Base-by-base conservation (phyloP, 2,888 invertebrate species). In the Clivina fossor region DNA sequence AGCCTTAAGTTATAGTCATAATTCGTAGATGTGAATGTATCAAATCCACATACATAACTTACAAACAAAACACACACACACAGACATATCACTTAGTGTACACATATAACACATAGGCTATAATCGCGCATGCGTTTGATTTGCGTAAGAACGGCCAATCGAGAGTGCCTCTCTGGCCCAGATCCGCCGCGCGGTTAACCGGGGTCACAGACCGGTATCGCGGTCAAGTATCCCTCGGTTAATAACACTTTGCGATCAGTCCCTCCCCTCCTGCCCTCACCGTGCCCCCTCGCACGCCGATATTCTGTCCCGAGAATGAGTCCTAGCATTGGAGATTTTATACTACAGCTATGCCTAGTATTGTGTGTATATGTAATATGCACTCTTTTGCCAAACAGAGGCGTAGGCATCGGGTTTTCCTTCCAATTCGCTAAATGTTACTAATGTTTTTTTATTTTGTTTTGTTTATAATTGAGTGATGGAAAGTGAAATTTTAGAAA, bases 191-290 rank as follows among this genome's bases (percentile, higher is more conserved):
- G 30, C n/a, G n/a, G n/a, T n/a, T n/a, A n/a, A 46, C 55, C 46
- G 59, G 62, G 66, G 67, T 68, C 68, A 64, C 61, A 63, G 70
- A 69, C 69, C 67, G 60, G 62, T 71, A 74, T 68, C 71, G 73
- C 70, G 73, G 72, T 71, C 69, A 70, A 71, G 67, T 69, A 71
- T 73, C 61, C 55, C 60, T 60, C 60, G 51, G 65, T 63, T 63
- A 38, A 30, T 62, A 57, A 65, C 65, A 66, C 64, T 63, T 66
- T 71, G 68, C 66, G 58, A 61, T 66, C 66, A 69, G 69, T 66
- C 68, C 67, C 68, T 67, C 68, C 67, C 69, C 62, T 66, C 64
- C 62, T 65, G 63, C 64, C 66, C 66, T 66, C 64, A 62, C 53
- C 62, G 15, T 57, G 40, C 16, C 60, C 50, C 53, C 32, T 61